Percentiles rank a stretch among this genome's conserved stretches.
Conservation (phyloP, 2,797 vertebrate species). For the Leptatherina wallacei region DNA sequence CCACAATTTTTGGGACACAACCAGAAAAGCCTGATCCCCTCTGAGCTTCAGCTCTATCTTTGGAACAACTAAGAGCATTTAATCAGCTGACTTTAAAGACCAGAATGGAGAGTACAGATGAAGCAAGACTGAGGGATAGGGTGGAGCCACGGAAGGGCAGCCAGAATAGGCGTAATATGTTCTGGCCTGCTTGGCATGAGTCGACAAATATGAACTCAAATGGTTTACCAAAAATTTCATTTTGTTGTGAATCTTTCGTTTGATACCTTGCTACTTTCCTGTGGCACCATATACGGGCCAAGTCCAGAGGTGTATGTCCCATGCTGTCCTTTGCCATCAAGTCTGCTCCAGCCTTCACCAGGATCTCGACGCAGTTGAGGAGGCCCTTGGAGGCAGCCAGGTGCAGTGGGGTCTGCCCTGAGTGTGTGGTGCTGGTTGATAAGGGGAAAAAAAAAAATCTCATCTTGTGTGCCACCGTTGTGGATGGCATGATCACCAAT, state of each 20-base stretch:
- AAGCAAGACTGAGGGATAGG: no score
- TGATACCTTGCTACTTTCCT: constrained; percentile 69
- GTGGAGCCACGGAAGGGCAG: no score
- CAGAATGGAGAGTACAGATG: no score
- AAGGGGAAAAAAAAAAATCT: not conserved
- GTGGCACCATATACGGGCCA: constrained; percentile 68
- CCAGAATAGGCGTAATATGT: no score
- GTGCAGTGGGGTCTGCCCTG: constrained; percentile 75
- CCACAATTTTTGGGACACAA: no score
- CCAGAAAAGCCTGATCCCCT: no score
- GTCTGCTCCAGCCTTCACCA: constrained; percentile 71
- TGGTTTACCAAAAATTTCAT: not conserved
- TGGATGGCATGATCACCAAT: not conserved
- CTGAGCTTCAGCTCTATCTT: no score
- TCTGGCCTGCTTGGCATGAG: no score
- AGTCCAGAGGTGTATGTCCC: constrained; percentile 73
- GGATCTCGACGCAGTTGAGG: constrained; percentile 61
- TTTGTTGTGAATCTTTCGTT: not conserved
- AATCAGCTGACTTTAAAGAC: no score
- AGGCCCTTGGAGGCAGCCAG: constrained; percentile 74
- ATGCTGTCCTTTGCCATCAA: constrained; percentile 53
- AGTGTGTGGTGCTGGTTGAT: constrained; percentile 57
- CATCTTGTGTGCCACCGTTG: not conserved
- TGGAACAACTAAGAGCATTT: no score
- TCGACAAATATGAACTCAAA: not conserved